Percentiles rank a stretch among this genome's conserved stretches.
Evolutionary conservation across 2,888 invertebrate species (phyloP).

Genomic region (Stenodema calcarata): DNA sequence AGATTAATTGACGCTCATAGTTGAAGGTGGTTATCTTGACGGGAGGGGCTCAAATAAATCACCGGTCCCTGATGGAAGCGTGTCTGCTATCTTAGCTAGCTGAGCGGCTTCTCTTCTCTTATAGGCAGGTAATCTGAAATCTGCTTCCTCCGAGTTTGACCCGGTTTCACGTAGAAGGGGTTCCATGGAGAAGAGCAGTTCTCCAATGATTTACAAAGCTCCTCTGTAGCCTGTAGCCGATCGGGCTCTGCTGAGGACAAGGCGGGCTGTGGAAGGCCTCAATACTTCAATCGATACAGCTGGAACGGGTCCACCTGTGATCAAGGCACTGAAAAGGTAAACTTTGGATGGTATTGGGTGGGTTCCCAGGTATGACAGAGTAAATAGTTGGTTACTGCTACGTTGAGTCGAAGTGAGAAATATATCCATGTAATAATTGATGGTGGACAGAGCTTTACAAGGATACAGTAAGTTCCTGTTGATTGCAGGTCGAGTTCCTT

Average conservation of each 20-base stretch:
- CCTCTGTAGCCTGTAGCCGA: background rate
- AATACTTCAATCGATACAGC: background rate
- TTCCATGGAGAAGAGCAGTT: background rate
- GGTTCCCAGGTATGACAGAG: too few species aligned
- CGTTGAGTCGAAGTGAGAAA: too few species aligned
- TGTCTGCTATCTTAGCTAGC: background rate
- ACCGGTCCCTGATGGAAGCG: background rate
- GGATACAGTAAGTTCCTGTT: too few species aligned
- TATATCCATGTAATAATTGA: too few species aligned
- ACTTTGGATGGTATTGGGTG: too few species aligned
- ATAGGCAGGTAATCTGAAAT: slow-evolving; percentile 11
- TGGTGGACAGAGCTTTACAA: too few species aligned
- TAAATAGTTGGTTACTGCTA: too few species aligned
- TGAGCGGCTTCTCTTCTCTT: background rate
- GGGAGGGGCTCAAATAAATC: background rate
- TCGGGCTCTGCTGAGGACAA: background rate
- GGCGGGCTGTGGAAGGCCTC: background rate
- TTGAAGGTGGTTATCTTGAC: slow-evolving; percentile 2
- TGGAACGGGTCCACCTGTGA: background rate
- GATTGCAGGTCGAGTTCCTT: too few species aligned
- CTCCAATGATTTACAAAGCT: slow-evolving; percentile 12
- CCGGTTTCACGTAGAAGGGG: background rate
- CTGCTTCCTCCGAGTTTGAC: slow-evolving; percentile 26
- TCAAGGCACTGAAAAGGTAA: too few species aligned
- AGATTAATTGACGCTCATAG: background rate